A percentile compares a stretch with the other conserved stretches of the same genome.
These are phyloP conservation scores for Tringa solitaria DNA, from an alignment of 2,113 vertebrate genomes.

Conservation along the genomic window DNA sequence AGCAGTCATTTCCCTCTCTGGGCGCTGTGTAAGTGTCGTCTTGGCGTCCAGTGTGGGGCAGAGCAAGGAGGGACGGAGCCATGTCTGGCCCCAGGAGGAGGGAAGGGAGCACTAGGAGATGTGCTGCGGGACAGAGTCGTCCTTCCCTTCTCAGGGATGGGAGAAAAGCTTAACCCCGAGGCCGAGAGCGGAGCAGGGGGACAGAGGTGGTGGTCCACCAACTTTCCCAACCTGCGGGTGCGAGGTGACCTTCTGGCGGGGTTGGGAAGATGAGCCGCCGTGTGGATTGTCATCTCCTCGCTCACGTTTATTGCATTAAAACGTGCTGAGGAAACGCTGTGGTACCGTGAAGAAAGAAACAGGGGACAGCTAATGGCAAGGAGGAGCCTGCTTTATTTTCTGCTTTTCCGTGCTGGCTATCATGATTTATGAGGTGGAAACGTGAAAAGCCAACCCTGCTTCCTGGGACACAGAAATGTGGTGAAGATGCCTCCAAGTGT, in stretches of 20 bases:
- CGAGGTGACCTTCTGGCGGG: background rate
- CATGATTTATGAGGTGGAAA: background rate
- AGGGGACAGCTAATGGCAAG: background rate
- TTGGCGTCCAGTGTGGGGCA: background rate
- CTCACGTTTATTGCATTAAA: background rate
- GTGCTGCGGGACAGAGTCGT: background rate
- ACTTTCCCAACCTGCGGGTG: background rate
- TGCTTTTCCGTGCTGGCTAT: background rate
- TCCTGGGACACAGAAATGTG: background rate
- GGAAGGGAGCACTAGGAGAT: background rate
- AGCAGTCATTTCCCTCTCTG: background rate
- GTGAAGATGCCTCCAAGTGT: background rate
- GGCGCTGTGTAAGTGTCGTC: background rate
- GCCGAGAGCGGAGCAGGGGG: background rate
- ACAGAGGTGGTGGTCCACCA: background rate
- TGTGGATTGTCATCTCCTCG: background rate
- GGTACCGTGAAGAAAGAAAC: background rate
- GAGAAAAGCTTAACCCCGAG: background rate
- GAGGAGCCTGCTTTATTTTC: background rate
- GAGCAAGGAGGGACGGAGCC: background rate
- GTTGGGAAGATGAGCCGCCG: background rate
- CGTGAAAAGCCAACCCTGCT: background rate
- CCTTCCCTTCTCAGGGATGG: background rate
- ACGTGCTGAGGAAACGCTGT: background rate
- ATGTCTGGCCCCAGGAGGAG: background rate